These are phyloP conservation scores for Myzus persicae DNA, from an alignment of 1,140 invertebrate species.

Conservation along the genomic window DNA sequence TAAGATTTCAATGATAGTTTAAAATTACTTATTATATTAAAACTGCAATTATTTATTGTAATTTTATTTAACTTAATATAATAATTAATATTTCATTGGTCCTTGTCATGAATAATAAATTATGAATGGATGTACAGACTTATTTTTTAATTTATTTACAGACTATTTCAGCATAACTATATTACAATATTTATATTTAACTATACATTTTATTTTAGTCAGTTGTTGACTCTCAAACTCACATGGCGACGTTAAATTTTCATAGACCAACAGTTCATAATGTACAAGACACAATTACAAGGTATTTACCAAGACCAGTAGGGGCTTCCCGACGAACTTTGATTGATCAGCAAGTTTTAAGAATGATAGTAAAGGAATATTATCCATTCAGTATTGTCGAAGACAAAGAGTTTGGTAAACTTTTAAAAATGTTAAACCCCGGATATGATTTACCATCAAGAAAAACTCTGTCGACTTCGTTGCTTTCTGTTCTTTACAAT, in stretches of 20 bases:
- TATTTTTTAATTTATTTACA: background rate
- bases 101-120: too few species aligned
- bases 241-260: background rate
- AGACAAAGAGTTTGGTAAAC: background rate
- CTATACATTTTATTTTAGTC: background rate
- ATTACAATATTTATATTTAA: too few species aligned
- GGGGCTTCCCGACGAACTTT: background rate
- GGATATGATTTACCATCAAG: background rate
- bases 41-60: too few species aligned
- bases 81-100: too few species aligned
- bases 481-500: background rate
- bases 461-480: background rate
- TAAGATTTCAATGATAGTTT: too few species aligned
- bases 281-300: background rate
- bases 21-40: too few species aligned
- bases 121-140: too few species aligned
- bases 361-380: background rate
- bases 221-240: background rate
- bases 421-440: background rate
- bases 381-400: background rate
- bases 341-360: background rate
- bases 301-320: background rate
- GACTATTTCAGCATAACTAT: background rate
- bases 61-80: too few species aligned
- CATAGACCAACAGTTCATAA: background rate